phyloP scores from a whole-genome alignment of 2,888 invertebrate species.

The Ormyrus pomaceus region DNA sequence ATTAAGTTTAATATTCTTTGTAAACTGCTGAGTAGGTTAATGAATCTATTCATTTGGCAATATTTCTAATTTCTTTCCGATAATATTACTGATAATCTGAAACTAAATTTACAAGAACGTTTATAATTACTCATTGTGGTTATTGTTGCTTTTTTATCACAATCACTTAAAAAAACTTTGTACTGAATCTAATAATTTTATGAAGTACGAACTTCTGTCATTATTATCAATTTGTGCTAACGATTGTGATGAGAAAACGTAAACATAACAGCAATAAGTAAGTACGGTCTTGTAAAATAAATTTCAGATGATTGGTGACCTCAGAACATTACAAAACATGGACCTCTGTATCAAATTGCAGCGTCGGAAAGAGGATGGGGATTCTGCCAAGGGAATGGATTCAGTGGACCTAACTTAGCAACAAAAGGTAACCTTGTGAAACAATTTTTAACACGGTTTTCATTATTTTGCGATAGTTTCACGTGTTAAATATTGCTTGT shows the following conservation, averaged over 20 bases:
- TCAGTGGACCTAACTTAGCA: slow-evolving; percentile 53
- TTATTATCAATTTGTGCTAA: background rate
- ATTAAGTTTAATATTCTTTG: slow-evolving; percentile 5
- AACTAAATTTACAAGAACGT: slow-evolving; percentile 52
- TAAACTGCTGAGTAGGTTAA: slow-evolving; percentile 13
- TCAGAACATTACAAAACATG: slow-evolving; percentile 55
- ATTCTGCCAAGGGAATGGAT: slow-evolving; percentile 56
- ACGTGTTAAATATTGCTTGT: background rate
- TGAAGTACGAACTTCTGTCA: too few species aligned
- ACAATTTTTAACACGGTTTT: background rate
- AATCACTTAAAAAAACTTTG: background rate
- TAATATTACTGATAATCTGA: slow-evolving; percentile 49
- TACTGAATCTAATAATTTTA: background rate
- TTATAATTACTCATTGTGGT: slow-evolving; percentile 27
- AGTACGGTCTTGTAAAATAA: slow-evolving; percentile 54
- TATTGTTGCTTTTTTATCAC: slow-evolving; percentile 36
- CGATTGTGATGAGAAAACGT: slow-evolving; percentile 35
- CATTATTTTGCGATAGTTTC: background rate
- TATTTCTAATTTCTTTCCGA: slow-evolving; percentile 51
- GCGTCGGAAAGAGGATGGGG: slow-evolving; percentile 57
- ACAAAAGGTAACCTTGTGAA: slow-evolving; percentile 52
- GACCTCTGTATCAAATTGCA: slow-evolving; percentile 56
- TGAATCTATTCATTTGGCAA: slow-evolving; percentile 47
- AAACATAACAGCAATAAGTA: slow-evolving; percentile 29
- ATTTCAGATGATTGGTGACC: slow-evolving; percentile 55